Evolutionary conservation across 2,888 invertebrate species (phyloP), one percentile per base, ranked within the genome.

Genomic region (Ctenicera cuprea): DNA sequence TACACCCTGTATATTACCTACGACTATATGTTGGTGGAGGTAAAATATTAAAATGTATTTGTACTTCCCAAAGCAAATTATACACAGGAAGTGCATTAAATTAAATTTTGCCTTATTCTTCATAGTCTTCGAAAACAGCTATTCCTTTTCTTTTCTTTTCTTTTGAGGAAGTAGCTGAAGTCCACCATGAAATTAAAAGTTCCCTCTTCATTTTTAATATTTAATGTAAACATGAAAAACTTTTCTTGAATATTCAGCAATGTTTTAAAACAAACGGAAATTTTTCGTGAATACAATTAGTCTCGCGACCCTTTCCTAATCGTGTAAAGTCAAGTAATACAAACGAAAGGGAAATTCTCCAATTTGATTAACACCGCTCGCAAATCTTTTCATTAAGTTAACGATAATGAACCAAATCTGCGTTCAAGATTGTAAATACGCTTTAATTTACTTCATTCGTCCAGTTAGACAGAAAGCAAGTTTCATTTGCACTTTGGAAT

Each of bases 321-420:
- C 30, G 33, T n/a, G 33, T 14, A 57, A 30, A 57, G 4, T 59
- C 11, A 12, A 38, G 59, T 8, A 38, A 20, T 37, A 38, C 38
- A 38, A 26, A 63, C 30, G 43, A 63, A 63, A 12, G 26, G n/a
- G 45, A 63, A 63, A 43, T 63, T 45, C n/a, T 26, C 14, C 43
- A 63, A 63, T 45, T 63, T 63, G 41, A 63, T 63, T 63, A 63
- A 63, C 62, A 63, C 62, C 62, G n/a, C 45, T 63, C 14, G 38
- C 26, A 63, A 63, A 63, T 63, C 62, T 45, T 63, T 63, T 63
- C 45, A 63, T 63, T 63, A 45, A 16, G 26, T 63, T 45, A 63
- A 30, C 62, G 45, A 43, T 63, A 63, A 63, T 63, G 43, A 63
- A 63, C 22, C 62, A 63, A 63, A 63, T 63, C 45, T 63, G 43